These are phyloP conservation scores for Hydrophis major DNA, from an alignment of 2,797 vertebrate species.

Conservation along the genomic window DNA sequence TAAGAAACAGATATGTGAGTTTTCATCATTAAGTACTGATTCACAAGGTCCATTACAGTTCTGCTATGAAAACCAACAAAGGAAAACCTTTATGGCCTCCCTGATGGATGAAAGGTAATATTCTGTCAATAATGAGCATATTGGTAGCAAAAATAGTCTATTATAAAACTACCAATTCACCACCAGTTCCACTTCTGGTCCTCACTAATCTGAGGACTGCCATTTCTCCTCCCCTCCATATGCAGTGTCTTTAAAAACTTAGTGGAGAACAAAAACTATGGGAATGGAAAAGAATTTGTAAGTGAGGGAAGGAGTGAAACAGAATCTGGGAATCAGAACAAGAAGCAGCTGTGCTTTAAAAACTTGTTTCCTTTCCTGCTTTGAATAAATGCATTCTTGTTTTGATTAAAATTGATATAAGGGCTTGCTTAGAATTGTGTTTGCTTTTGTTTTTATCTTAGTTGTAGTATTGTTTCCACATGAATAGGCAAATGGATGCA, in stretches of 20 bases:
- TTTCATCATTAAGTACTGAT: not conserved
- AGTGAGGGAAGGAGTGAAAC: not conserved
- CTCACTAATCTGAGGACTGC: not conserved
- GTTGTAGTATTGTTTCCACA: constrained; percentile 31
- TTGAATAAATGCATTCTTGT: not conserved
- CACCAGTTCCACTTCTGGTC: too few species aligned
- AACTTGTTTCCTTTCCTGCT: constrained; percentile 9
- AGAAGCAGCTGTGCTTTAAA: not conserved
- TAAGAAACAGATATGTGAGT: not conserved
- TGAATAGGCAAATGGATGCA: not conserved
- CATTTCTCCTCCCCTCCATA: not conserved
- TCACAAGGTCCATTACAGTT: not conserved
- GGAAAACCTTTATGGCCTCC: not conserved
- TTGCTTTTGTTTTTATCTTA: constrained; percentile 34
- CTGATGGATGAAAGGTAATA: not conserved
- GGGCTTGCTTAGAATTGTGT: constrained; percentile 2
- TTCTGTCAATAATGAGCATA: not conserved
- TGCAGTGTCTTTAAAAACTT: not conserved
- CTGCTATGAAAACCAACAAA: not conserved
- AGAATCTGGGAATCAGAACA: not conserved
- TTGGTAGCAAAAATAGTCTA: not conserved
- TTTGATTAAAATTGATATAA: not conserved
- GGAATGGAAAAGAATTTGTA: not conserved
- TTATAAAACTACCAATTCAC: not conserved
- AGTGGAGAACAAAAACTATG: not conserved